Base-by-base conservation (phyloP, 2,888 invertebrate genomes). In the Rambutsinella grinnellia region DNA sequence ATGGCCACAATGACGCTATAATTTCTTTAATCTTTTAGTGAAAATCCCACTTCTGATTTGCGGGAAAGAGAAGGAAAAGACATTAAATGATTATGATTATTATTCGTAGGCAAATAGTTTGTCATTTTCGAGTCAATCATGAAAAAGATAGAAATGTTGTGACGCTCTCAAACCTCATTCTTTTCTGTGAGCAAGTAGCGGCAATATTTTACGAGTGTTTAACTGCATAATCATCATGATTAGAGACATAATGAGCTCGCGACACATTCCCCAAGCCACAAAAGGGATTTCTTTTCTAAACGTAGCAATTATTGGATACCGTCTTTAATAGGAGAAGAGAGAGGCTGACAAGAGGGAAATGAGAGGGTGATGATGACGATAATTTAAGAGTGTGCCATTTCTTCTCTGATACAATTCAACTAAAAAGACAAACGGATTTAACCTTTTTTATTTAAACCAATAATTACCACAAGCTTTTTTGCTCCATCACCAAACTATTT, bases 401-500 rank as follows among this genome's bases (percentile, higher is more conserved):
- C 49, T 46, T 36, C 36, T 8, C 13, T 36, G 36, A 8, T 13
- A 36, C 36, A 36, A 5, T 36, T 36, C 36, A 36, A 36, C 36
- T 36, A 36, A 13, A 36, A 36, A 8, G 36, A 36, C 36, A 36
- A 5, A 36, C 36, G 5, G 5, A 36, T 36, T 36, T 5, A 8
- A 36, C 36, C 36, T 8, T 13, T 36, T 36, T 5, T 5, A 36
- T 36, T 36, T 36, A n/a, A n/a, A 13, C 36, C 36, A 36, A 8
- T 36, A 5, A 36, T 36, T 8, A 36, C 5, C 36, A 13, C 36
- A 5, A 36, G 6, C 36, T 54, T 28, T 61, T 61, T 21, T 54
- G 61, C 61, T 54, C 26, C 61, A 69, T 69, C 69, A 51, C 53
- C 47, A n/a, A n/a, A n/a, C n/a, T n/a, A n/a, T n/a, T n/a, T n/a